A percentile compares a stretch with the other conserved stretches of the same genome.
Conservation (phyloP, 2,113 vertebrate genomes). For the Dipodomys merriami region DNA sequence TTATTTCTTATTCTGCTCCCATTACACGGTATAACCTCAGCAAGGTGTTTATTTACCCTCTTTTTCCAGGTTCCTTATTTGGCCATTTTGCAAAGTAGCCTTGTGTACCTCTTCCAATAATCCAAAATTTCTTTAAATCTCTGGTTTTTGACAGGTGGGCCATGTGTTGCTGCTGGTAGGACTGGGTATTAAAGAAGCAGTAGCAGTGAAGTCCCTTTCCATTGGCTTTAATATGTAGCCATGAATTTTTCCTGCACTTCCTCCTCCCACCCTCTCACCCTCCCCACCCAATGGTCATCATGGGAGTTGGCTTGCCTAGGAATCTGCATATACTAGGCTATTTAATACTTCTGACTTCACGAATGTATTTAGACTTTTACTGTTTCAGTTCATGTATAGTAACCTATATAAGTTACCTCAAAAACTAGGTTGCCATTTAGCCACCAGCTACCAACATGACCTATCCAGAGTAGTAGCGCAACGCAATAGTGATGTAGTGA, state of each 20-base stretch:
- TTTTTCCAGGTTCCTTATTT: constrained; percentile 20
- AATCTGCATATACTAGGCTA: not conserved
- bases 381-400: not conserved
- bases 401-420: not conserved
- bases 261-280: not conserved
- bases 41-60: not conserved
- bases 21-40: not conserved
- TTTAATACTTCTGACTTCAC: not conserved
- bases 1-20: constrained; percentile 52
- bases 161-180: not conserved
- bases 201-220: not conserved
- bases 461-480: not conserved
- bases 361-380: not conserved
- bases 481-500: not conserved
- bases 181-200: not conserved
- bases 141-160: not conserved
- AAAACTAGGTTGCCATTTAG: not conserved
- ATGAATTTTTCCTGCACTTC: not conserved
- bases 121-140: not conserved
- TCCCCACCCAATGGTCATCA: not conserved
- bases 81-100: not conserved
- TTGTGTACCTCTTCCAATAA: constrained; percentile 1
- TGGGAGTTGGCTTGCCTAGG: not conserved
- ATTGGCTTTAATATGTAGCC: not conserved
- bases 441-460: not conserved